phyloP scores from a whole-genome alignment of 2,113 vertebrate genomes.

The Pomatorhinus ruficollis region DNA sequence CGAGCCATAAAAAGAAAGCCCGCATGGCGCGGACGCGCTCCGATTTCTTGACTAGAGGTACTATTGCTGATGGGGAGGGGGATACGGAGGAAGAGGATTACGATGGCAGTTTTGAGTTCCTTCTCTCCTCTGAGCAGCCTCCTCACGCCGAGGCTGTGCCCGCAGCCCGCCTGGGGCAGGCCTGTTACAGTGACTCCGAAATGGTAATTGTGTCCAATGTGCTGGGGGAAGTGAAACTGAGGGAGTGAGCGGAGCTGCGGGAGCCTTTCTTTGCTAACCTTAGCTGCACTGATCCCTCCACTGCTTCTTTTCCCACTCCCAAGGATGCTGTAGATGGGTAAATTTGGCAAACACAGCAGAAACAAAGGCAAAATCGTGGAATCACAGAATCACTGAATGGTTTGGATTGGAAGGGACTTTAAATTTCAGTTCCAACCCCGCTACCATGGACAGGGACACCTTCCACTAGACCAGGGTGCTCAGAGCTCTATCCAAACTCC shows the following conservation, averaged over 20 bases:
- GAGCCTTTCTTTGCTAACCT: constrained; percentile 80
- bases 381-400: accelerated
- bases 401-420: not conserved
- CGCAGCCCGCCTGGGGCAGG: constrained; percentile 82
- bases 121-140: constrained; percentile 81
- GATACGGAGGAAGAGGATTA: constrained; percentile 96
- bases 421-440: not conserved
- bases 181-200: constrained; percentile 99
- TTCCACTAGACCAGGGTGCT: not conserved
- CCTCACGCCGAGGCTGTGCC: constrained; percentile 83
- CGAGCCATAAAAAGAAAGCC: constrained; percentile 97
- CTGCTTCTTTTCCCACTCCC: constrained; percentile 65
- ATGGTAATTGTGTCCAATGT: constrained; percentile 89
- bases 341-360: constrained; percentile 44
- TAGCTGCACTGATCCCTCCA: constrained; percentile 74
- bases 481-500: not conserved
- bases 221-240: constrained; percentile 4
- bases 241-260: constrained; percentile 54
- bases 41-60: constrained; percentile 98
- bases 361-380: not conserved
- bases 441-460: not conserved
- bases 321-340: constrained; percentile 49
- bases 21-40: constrained; percentile 99
- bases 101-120: constrained; percentile 82
- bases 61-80: constrained; percentile 86